Base-by-base conservation (phyloP, 2,888 invertebrate species). In the Epistrophella euchroma region DNA sequence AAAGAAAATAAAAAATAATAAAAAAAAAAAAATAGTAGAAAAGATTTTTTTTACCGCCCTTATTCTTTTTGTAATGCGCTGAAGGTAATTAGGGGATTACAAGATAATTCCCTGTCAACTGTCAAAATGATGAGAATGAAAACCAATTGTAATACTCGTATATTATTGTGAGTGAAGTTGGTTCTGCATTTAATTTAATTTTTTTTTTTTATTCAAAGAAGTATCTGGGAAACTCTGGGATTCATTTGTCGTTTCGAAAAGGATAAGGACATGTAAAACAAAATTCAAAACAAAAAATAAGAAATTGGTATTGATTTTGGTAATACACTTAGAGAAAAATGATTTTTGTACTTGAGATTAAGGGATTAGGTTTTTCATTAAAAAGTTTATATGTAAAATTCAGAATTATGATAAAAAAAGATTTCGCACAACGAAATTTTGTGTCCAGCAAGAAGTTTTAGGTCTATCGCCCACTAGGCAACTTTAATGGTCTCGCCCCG, bases 81-180 rank as follows among this genome's bases (percentile, higher is more conserved):
- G 80, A 68, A 40, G 81, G 85, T 85, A 85, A 80, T 81, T 81
- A 85, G 73, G 52, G 68, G 76, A 85, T 85, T 77, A 60, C 40
- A 55, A 72, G 72, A 62, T 75, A 76, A 80, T 68, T 62, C 66
- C 28, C 47, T 80, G 66, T 66, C 35, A 72, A 68, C 72, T 76
- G 60, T 60, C 68, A 73, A 76, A 71, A 13, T 47, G 50, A 25
- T 47, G 35, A 47, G 17, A 22, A 43, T 58, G 6, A 52, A 52
- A 52, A 52, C 28, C 52, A 52, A 52, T 52, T 52, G 52, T 52
- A 52, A n/a, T 11, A n/a, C 6, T 25, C 9, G 15, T 52, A 52
- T n/a, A 52, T 19, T 17, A 28, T 58, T 37, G 17, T n/a, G 17
- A 28, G 10, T 43, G 17, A 43, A 43, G 60, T 60, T 56, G 13